Evolutionary conservation across 2,113 vertebrate species (phyloP), one percentile per base, ranked within the genome.

Genomic region (Ranitomeya imitator): DNA sequence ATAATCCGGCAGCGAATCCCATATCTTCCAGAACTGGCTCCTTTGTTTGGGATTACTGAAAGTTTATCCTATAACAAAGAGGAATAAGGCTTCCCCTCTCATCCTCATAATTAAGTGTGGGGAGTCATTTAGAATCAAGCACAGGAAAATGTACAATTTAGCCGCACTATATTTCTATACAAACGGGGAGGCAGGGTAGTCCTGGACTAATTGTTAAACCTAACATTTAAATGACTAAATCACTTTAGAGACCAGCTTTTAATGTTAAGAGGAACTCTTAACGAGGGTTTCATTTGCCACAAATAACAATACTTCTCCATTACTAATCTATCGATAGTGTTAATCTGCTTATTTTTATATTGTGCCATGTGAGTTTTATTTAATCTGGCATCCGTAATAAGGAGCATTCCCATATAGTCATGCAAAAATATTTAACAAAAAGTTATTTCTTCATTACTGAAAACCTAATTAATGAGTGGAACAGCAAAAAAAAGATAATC

Each of bases 41-140:
- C 96, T 99, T 99, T 99, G 98, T 99, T 98, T 99, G 97, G 97
- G 97, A 98, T 99, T 98, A 99, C 96, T 95, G 97, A 94, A 96
- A 98, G 97, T 95, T 99, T 99, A 99, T 96, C 96, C 96, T 93
- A 95, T 97, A 96, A 99, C 98, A 99, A 99, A 98, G 96, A 97
- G 95, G 97, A 97, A 98, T 97, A 97, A 98, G 97, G 96, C 96
- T 96, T 97, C 96, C 96, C 96, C 96, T 96, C 97, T 97, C 97
- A 96, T 98, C 96, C 96, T 96, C 95, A 92, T 99, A 99, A 99
- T 99, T 98, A 99, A 99, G 97, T 98, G 97, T 96, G 96, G 96
- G 96, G 97, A 97, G 97, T 97, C 96, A 97, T 97, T 98, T 98
- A 97, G 96, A 97, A 94, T 95, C 96, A 95, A 97, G 96, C 96